Conservation (phyloP, 2,888 invertebrate species). For the Allygus modestus region DNA sequence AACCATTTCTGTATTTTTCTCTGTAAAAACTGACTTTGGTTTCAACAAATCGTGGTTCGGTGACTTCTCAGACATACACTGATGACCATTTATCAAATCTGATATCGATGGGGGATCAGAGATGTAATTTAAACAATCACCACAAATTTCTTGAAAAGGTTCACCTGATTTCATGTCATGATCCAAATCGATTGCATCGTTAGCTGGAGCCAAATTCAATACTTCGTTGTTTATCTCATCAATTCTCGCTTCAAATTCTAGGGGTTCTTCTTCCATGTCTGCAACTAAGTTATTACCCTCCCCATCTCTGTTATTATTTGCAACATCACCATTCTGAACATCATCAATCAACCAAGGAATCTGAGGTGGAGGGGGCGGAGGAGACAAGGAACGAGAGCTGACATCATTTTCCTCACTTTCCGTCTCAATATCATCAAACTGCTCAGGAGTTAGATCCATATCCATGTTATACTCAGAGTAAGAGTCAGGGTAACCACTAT, state of each 20-base stretch:
- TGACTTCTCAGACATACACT: not conserved
- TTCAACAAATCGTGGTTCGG: not conserved
- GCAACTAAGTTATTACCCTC: slow-evolving; percentile 76
- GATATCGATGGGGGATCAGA: not conserved
- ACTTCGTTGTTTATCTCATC: slow-evolving; percentile 58
- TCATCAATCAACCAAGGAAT: slow-evolving; percentile 69
- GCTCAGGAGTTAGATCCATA: slow-evolving; percentile 70
- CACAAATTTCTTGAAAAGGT: not conserved
- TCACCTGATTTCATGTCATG: not conserved
- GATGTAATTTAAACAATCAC: not conserved
- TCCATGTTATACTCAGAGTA: slow-evolving; percentile 68
- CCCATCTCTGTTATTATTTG: slow-evolving; percentile 77
- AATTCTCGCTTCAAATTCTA: slow-evolving; percentile 66
- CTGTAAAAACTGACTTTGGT: slow-evolving; percentile 11
- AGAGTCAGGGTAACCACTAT: slow-evolving; percentile 70
- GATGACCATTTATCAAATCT: not conserved
- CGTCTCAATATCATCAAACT: slow-evolving; percentile 70
- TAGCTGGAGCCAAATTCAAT: slow-evolving; percentile 12
- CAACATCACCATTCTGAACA: slow-evolving; percentile 77
- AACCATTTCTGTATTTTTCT: not conserved
- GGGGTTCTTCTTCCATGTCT: slow-evolving; percentile 61
- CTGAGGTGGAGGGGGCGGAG: slow-evolving; percentile 62
- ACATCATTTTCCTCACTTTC: slow-evolving; percentile 70
- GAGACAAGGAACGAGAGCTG: slow-evolving; percentile 63
- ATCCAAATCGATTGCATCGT: slow-evolving; percentile 6